phyloP scores from a whole-genome alignment of 92 coral and sea anemone genomes.

The Virgularia gustaviana region DNA sequence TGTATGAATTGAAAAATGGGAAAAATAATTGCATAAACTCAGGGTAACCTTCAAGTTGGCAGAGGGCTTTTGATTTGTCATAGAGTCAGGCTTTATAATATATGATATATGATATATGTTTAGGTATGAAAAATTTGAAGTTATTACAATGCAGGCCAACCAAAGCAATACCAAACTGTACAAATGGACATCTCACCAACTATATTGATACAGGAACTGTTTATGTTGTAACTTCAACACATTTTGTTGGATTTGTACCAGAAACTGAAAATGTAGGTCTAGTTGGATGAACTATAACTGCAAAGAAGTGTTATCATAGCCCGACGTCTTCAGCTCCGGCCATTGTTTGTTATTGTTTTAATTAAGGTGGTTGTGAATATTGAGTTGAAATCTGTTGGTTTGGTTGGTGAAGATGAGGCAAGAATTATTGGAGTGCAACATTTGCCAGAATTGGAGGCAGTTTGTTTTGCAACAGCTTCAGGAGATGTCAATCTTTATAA shows the following conservation, averaged over 20 bases:
- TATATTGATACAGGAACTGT: conserved; percentile 79
- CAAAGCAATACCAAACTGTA: conserved; percentile 46
- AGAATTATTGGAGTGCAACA: conserved; percentile 75
- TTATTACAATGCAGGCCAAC: conserved; percentile 62
- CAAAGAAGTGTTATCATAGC: too few species aligned
- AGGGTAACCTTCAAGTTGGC: too few species aligned
- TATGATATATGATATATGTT: background rate
- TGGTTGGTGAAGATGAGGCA: conserved; percentile 58
- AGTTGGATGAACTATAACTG: too few species aligned
- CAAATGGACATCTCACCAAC: conserved; percentile 60
- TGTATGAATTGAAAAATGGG: too few species aligned
- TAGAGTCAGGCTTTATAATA: background rate
- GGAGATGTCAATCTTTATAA: conserved; percentile 89
- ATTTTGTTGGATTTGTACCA: conserved; percentile 65
- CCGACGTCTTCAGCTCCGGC: background rate
- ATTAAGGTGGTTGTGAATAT: conserved; percentile 53
- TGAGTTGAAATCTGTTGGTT: conserved; percentile 64
- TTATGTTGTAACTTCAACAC: conserved; percentile 61
- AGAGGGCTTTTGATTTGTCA: background rate
- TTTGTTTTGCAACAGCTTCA: conserved; percentile 68
- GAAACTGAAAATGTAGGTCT: conserved; percentile 59
- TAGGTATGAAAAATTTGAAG: conserved; percentile 76
- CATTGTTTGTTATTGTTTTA: background rate
- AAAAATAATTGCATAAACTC: too few species aligned
- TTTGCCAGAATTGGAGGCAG: conserved; percentile 86